Percentiles rank a stretch among this genome's conserved stretches.
phyloP scores from a whole-genome alignment of 2,113 vertebrate genomes.

The Lonchura striata region DNA sequence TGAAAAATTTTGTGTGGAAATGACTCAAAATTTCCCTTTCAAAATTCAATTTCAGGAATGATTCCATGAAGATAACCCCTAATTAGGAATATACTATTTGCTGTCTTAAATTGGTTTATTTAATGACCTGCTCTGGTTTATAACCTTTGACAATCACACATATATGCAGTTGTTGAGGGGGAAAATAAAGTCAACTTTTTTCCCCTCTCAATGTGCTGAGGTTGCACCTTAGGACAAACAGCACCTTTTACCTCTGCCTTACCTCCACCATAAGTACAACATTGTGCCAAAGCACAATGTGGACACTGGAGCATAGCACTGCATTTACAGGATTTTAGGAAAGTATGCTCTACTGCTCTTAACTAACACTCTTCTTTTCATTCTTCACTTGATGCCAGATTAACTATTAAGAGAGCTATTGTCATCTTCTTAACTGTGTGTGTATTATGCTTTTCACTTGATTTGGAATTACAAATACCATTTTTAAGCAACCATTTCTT shows the following conservation, averaged over 20 bases:
- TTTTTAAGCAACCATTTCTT: background rate
- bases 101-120: background rate
- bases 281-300: background rate
- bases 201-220: background rate
- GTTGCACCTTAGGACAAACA: background rate
- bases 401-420: background rate
- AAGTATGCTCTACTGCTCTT: background rate
- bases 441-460: background rate
- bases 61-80: background rate
- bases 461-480: background rate
- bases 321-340: background rate
- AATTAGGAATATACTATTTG: background rate
- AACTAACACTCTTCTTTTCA: background rate
- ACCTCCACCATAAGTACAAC: background rate
- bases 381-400: background rate
- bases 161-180: background rate
- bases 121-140: background rate
- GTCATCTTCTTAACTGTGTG: background rate
- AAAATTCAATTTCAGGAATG: background rate
- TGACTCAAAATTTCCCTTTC: background rate
- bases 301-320: background rate
- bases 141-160: background rate
- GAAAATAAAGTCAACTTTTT: background rate
- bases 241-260: background rate
- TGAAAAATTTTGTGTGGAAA: background rate